A percentile compares a stretch with the other conserved stretches of the same genome.
Evolutionary conservation across 2,113 vertebrate genomes (phyloP).

Genomic region (Planiliza haematocheilus): DNA sequence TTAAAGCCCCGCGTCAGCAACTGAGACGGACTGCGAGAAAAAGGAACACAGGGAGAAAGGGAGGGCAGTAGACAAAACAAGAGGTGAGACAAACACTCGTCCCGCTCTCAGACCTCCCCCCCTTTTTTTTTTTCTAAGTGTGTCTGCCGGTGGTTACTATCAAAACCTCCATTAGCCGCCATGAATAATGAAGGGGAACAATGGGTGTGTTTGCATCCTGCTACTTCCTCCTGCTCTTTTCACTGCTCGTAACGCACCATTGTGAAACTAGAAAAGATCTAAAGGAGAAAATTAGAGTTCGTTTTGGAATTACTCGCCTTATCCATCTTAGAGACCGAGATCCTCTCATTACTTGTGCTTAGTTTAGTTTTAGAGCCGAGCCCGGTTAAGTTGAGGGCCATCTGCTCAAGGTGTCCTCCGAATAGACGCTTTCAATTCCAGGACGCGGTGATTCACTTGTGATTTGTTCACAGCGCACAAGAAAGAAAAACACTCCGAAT

Average conservation of each 20-base stretch:
- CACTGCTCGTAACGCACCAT: slow-evolving; percentile 36
- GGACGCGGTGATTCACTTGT: too few species aligned
- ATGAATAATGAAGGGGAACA: slow-evolving; percentile 77
- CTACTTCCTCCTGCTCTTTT: slow-evolving; percentile 5
- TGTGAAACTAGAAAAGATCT: slow-evolving; percentile 42
- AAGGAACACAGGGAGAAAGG: neutral
- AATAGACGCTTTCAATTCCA: too few species aligned
- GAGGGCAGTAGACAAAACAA: slow-evolving; percentile 55
- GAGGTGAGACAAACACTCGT: slow-evolving; percentile 65
- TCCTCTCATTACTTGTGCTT: too few species aligned
- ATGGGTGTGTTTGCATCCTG: slow-evolving; percentile 63
- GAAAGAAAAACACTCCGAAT: neutral
- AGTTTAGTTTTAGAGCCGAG: neutral
- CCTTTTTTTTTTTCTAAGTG: slow-evolving; percentile 58
- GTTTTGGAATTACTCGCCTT: slow-evolving; percentile 2
- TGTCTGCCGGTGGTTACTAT: slow-evolving; percentile 56
- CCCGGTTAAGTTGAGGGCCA: too few species aligned
- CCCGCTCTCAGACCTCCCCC: slow-evolving; percentile 50
- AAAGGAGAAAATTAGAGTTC: slow-evolving; percentile 46
- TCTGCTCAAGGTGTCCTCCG: too few species aligned
- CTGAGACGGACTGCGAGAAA: slow-evolving; percentile 29
- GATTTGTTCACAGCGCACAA: neutral
- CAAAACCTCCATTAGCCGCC: slow-evolving; percentile 75
- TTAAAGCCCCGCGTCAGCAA: slow-evolving; percentile 72
- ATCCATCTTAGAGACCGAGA: slow-evolving; percentile 35